Evolutionary conservation across 2,113 vertebrate species (phyloP), one percentile per base, ranked within the genome.

Genomic region (Hypocryptadius cinnamomeus): DNA sequence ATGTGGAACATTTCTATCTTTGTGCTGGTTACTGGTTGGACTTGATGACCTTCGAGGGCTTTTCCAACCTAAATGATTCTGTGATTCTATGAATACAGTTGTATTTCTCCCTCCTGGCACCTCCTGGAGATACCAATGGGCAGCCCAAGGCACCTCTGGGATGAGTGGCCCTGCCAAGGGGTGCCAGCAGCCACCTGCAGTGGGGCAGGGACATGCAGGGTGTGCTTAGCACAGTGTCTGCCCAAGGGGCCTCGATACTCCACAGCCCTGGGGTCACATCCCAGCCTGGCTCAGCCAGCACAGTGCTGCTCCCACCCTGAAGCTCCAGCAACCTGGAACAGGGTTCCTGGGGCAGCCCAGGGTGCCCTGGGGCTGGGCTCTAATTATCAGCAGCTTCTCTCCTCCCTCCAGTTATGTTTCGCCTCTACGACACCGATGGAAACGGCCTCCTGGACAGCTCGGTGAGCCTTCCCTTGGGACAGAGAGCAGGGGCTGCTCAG

Each of bases 391-490:
- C 17, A 23, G 27, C 73, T 96, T 93, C 47, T 97, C 96, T 95
- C 79, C 92, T 95, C 93, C 91, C 96, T 98, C 44, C 96, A 99
- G 99, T 99, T 96, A 99, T 99, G 98, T 99, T 99, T 96, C 98
- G 98, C 72, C 98, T 99, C 60, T 99, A 99, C 4, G 99, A 99
- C 42, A 99, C 98, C 0, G 99, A 99, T 91, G 98, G 99, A 17
- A 99, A 99, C 0, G 98, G 98, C 30, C 96, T 99, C 11, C 97
- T 99, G 98, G 99, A 99, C 97, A 99, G 98, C 94, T 98, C 97
- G 91, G 99, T 99, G 97, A 99, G 98, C 28, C 45, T 90, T 40
- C 24, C 50, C 61, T 28, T 0, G 2, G 50, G 71, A 48, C 30
- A 72, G 9, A 14, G 16, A 54, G 8, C 24, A 5, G 47, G 78